Conservation (phyloP, 1,140 invertebrate genomes). For the Rhopalosiphum padi region DNA sequence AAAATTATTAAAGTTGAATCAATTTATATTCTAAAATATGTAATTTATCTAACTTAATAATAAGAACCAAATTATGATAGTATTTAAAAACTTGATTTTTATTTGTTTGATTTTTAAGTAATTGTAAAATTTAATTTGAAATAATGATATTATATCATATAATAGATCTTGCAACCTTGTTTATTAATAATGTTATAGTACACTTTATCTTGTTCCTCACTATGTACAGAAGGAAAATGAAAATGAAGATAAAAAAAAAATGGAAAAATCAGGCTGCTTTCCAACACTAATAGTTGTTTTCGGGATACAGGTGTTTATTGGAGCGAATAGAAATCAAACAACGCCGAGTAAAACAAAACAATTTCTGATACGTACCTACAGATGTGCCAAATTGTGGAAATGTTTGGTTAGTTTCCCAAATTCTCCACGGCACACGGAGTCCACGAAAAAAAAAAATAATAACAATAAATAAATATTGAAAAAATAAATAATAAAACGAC, state of each 20-base stretch:
- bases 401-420: conserved; percentile 33
- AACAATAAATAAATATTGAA: conserved; percentile 9
- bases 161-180: too few relatives aligned
- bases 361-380: not conserved
- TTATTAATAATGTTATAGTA: not conserved
- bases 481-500: not conserved
- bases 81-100: too few relatives aligned
- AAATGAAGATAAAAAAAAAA: not conserved
- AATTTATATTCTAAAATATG: not conserved
- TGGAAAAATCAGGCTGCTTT: not conserved
- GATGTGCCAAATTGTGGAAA: conserved; percentile 28
- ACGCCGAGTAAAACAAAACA: conserved; percentile 1
- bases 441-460: not conserved
- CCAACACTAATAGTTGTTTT: conserved; percentile 13
- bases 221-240: not conserved
- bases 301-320: not conserved
- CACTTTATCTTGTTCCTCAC: not conserved
- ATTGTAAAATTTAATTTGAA: too few relatives aligned
- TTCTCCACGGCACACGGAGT: not conserved
- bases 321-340: conserved; percentile 26
- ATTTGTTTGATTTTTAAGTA: too few relatives aligned
- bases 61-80: not conserved
- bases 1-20: not conserved
- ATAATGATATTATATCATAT: too few relatives aligned
- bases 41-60: not conserved